These are phyloP conservation scores for Elephantulus edwardii DNA, from an alignment of 2,113 vertebrate species.

Conservation along the genomic window DNA sequence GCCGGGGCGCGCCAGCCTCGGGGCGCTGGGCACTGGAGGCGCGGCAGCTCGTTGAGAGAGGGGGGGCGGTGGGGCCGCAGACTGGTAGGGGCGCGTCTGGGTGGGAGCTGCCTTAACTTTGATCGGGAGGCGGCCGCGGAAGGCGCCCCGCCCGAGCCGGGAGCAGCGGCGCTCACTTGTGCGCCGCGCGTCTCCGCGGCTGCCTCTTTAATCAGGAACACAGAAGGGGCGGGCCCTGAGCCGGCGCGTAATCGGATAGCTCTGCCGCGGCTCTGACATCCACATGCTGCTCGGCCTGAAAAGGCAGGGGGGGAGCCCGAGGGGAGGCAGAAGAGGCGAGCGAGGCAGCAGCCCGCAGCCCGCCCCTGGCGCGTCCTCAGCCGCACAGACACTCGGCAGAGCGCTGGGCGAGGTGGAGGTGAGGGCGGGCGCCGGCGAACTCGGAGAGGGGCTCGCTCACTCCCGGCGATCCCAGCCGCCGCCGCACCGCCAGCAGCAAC, in stretches of 20 bases:
- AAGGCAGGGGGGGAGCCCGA: conserved; percentile 82
- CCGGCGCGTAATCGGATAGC: conserved; percentile 92
- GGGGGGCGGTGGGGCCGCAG: background rate
- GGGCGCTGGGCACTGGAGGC: background rate
- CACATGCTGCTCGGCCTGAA: conserved; percentile 85
- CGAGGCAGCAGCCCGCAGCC: conserved; percentile 69
- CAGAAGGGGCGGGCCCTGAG: conserved; percentile 89
- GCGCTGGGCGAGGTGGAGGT: conserved; percentile 72
- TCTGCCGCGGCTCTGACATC: conserved; percentile 87
- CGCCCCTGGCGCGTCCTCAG: conserved; percentile 62
- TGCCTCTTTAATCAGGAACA: conserved; percentile 89
- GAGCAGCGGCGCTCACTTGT: conserved; percentile 52
- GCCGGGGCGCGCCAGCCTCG: conserved; percentile 9
- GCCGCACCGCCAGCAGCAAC: conserved; percentile 37
- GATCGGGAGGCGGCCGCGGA: conserved; percentile 21
- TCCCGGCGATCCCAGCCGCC: conserved; percentile 55
- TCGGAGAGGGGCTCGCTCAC: conserved; percentile 71
- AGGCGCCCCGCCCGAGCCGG: conserved; percentile 59
- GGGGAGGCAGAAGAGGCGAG: conserved; percentile 77
- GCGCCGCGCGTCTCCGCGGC: conserved; percentile 72
- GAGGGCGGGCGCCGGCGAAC: conserved; percentile 73
- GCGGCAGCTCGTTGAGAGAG: background rate
- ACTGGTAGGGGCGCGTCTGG: background rate
- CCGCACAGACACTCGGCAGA: conserved; percentile 48
- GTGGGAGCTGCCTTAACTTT: conserved; percentile 45